Percentiles rank a stretch among this genome's conserved stretches.
Evolutionary conservation across 1,140 invertebrate genomes (phyloP).

Genomic region (Wasmannia auropunctata): DNA sequence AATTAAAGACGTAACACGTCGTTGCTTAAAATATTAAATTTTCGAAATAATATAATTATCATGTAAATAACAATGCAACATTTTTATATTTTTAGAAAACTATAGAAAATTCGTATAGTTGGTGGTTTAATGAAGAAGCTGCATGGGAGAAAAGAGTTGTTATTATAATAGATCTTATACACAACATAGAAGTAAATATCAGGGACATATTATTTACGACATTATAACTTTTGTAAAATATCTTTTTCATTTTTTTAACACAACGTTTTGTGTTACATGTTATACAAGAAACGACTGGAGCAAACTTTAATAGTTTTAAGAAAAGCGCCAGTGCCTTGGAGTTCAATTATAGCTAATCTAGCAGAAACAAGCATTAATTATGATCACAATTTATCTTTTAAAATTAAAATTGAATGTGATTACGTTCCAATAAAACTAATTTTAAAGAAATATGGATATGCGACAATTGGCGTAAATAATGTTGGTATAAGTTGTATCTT

Average conservation of each 20-base stretch:
- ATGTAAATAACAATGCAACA: slow-evolving; percentile 19
- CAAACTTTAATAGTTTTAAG: slow-evolving; percentile 76
- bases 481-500: slow-evolving; percentile 63
- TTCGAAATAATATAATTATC: neutral
- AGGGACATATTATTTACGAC: neutral
- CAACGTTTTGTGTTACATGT: slow-evolving; percentile 21
- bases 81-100: slow-evolving; percentile 70
- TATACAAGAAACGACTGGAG: slow-evolving; percentile 74
- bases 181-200: slow-evolving; percentile 74
- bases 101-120: slow-evolving; percentile 74
- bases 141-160: slow-evolving; percentile 78
- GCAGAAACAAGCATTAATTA: slow-evolving; percentile 72
- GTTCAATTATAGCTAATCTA: slow-evolving; percentile 71
- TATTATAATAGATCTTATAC: slow-evolving; percentile 74
- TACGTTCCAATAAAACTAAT: slow-evolving; percentile 77
- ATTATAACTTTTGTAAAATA: neutral
- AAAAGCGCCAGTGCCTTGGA: slow-evolving; percentile 81
- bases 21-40: neutral
- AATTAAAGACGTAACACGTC: neutral
- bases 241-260: slow-evolving; percentile 23
- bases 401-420: slow-evolving; percentile 76
- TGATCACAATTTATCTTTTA: slow-evolving; percentile 73
- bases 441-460: slow-evolving; percentile 80
- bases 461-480: slow-evolving; percentile 74
- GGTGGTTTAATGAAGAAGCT: slow-evolving; percentile 79